A percentile compares a stretch with the other conserved stretches of the same genome.
phyloP scores from a whole-genome alignment of 2,797 vertebrate genomes.

The Manis pentadactyla region DNA sequence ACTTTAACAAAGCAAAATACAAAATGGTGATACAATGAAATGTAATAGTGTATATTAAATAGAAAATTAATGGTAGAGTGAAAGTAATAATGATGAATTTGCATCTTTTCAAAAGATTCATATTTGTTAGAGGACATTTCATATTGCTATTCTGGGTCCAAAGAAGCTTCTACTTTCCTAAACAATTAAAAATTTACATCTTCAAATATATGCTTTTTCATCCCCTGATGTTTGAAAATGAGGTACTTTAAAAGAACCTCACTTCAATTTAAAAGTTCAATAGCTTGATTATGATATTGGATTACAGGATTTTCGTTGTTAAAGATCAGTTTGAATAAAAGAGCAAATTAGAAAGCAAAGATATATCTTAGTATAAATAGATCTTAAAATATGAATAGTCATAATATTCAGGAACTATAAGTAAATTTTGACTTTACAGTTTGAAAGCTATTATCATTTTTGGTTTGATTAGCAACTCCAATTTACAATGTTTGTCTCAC shows the following conservation, averaged over 20 bases:
- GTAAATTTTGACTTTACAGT: conserved; percentile 77
- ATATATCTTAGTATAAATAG: conserved; percentile 74
- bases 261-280: conserved; percentile 76
- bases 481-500: conserved; percentile 77
- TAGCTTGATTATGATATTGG: conserved; percentile 73
- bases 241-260: conserved; percentile 57
- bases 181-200: conserved; percentile 71
- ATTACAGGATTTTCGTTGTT: conserved; percentile 76
- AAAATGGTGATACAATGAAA: conserved; percentile 34
- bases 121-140: conserved; percentile 48
- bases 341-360: conserved; percentile 74
- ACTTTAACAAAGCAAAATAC: conserved; percentile 30
- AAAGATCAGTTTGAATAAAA: conserved; percentile 80
- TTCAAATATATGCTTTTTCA: conserved; percentile 63
- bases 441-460: conserved; percentile 79
- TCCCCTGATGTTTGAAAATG: conserved; percentile 63
- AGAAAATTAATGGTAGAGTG: conserved; percentile 44
- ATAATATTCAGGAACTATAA: conserved; percentile 78
- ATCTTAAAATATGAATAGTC: conserved; percentile 80
- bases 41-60: conserved; percentile 39
- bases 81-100: conserved; percentile 43
- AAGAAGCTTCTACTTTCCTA: conserved; percentile 48
- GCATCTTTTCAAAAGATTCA: conserved; percentile 57
- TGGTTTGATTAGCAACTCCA: conserved; percentile 77
- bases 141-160: conserved; percentile 21